Evolutionary conservation across 2,888 invertebrate genomes (phyloP).

Genomic region (Calameuta idolon): DNA sequence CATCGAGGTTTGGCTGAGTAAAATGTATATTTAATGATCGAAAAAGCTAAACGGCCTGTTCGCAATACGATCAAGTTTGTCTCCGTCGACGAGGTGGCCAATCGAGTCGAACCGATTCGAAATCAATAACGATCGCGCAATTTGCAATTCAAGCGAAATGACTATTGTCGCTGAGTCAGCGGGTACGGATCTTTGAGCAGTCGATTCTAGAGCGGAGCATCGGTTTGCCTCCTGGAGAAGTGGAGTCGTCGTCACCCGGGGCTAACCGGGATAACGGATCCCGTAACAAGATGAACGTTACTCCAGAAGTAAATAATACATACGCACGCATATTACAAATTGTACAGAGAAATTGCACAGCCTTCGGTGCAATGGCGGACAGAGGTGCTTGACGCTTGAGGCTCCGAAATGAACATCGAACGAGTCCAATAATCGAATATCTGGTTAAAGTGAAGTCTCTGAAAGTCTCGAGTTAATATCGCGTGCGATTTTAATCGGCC

Average conservation of each 20-base stretch:
- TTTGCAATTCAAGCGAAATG: not conserved
- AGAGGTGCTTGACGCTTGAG: not conserved
- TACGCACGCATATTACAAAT: not conserved
- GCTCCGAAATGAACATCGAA: not conserved
- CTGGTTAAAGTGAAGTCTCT: not conserved
- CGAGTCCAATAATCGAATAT: not conserved
- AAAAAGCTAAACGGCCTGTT: not conserved
- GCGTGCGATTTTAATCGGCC: not conserved
- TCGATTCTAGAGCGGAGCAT: not conserved
- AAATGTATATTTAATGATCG: not conserved
- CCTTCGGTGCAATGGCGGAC: not conserved
- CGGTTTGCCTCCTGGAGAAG: not conserved
- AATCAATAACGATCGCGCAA: not conserved
- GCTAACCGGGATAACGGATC: not conserved
- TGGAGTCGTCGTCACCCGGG: not conserved
- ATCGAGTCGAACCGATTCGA: not conserved
- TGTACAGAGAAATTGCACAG: not conserved
- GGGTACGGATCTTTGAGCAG: not conserved
- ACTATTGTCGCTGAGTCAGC: not conserved
- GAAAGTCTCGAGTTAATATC: not conserved
- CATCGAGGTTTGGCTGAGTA: not conserved
- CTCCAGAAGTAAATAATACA: not conserved
- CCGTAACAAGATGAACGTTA: not conserved
- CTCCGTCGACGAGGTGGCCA: not conserved
- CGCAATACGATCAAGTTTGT: not conserved